Conservation (phyloP, 2,113 vertebrate species). For the Typhlomys cinereus region DNA sequence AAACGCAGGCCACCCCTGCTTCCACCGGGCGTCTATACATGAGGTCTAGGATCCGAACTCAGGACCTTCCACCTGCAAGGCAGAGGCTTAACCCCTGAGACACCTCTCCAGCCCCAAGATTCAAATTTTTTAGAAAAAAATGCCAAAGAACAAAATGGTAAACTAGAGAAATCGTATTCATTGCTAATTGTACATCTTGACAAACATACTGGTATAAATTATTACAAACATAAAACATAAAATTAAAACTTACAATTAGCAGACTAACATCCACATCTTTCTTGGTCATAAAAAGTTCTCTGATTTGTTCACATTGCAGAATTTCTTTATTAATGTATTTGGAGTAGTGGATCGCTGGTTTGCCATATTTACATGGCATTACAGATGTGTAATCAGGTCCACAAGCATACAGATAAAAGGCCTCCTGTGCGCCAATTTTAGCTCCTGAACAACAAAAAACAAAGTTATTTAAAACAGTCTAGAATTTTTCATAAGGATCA, state of each 20-base stretch:
- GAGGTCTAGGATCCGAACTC: too few relatives aligned
- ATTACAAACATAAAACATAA: conserved; percentile 14
- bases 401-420: conserved; percentile 93
- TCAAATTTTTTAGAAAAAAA: background rate
- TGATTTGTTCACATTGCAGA: conserved; percentile 91
- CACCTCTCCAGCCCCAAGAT: too few relatives aligned
- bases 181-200: background rate
- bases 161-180: conserved; percentile 19
- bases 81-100: too few relatives aligned
- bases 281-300: conserved; percentile 92
- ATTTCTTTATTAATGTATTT: conserved; percentile 94
- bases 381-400: conserved; percentile 95
- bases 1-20: too few relatives aligned
- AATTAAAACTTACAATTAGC: conserved; percentile 91
- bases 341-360: conserved; percentile 86
- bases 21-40: too few relatives aligned
- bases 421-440: conserved; percentile 92
- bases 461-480: conserved; percentile 43
- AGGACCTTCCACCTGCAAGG: too few relatives aligned
- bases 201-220: conserved; percentile 35
- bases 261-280: conserved; percentile 90
- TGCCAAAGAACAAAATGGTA: conserved; percentile 31
- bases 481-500: conserved; percentile 40
- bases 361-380: conserved; percentile 98
- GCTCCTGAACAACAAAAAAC: conserved; percentile 87